Conservation (phyloP, 2,113 vertebrate genomes). For the Nymphicus hollandicus region DNA sequence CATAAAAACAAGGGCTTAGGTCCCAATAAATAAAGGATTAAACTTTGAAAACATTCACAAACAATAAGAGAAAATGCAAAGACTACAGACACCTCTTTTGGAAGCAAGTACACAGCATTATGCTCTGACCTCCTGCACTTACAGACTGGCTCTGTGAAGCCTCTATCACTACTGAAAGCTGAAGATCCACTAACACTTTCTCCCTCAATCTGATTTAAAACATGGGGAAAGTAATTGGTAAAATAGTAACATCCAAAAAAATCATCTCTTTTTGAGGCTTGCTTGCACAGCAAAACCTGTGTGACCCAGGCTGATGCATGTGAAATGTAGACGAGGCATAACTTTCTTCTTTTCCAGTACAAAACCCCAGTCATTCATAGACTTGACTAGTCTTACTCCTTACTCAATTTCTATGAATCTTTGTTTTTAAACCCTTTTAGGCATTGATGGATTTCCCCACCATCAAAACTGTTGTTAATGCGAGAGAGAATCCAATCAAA, state of each 20-base stretch:
- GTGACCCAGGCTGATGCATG: background rate
- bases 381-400: background rate
- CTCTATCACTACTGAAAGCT: background rate
- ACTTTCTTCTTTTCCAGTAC: background rate
- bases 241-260: background rate
- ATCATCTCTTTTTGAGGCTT: background rate
- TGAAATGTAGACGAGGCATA: rapidly evolving
- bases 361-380: background rate
- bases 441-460: background rate
- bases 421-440: background rate
- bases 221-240: rapidly evolving
- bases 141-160: background rate
- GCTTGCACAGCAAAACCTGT: background rate
- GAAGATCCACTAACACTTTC: background rate
- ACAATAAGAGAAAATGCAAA: background rate
- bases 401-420: background rate
- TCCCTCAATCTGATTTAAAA: background rate
- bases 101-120: rapidly evolving
- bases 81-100: background rate
- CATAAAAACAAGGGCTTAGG: background rate
- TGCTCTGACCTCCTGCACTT: background rate
- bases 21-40: background rate
- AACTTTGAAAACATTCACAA: background rate
- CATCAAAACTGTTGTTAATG: background rate
- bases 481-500: background rate